Percentiles rank a stretch among this genome's conserved stretches.
phyloP scores from a whole-genome alignment of 2,113 vertebrate species.

The Parotia lawesii region DNA sequence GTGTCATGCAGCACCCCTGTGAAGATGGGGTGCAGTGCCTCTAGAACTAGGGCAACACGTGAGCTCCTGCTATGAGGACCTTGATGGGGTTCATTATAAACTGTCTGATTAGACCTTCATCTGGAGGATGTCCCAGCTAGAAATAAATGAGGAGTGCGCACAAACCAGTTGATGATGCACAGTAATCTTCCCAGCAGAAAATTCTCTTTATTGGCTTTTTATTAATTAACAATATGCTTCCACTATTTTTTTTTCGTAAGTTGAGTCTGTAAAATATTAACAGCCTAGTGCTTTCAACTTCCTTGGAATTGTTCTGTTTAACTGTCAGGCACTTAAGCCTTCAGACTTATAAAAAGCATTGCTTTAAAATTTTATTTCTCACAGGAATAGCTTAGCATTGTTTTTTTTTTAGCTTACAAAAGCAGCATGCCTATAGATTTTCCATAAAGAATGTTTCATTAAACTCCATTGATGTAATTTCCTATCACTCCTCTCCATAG shows the following conservation, averaged over 20 bases:
- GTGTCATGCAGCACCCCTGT: background rate
- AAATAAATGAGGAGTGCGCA: background rate
- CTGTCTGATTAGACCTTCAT: background rate
- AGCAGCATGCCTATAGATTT: background rate
- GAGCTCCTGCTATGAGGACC: background rate
- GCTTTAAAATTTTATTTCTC: background rate
- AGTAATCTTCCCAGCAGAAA: background rate
- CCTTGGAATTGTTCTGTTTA: background rate
- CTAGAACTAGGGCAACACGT: background rate
- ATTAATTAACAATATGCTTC: background rate
- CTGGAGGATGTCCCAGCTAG: background rate
- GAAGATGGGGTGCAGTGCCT: background rate
- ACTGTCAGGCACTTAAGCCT: background rate
- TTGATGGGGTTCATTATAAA: background rate
- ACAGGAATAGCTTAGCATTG: background rate
- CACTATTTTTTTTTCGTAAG: background rate
- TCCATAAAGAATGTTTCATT: background rate
- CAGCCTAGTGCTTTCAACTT: background rate
- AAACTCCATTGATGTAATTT: background rate
- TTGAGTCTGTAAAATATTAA: background rate
- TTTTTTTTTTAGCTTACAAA: background rate
- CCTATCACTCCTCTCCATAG: background rate
- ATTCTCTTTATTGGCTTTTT: background rate
- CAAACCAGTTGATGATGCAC: background rate
- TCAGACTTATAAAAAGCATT: background rate